Base-by-base conservation (phyloP, 2,888 invertebrate genomes). In the Carpatolechia fugitivella region DNA sequence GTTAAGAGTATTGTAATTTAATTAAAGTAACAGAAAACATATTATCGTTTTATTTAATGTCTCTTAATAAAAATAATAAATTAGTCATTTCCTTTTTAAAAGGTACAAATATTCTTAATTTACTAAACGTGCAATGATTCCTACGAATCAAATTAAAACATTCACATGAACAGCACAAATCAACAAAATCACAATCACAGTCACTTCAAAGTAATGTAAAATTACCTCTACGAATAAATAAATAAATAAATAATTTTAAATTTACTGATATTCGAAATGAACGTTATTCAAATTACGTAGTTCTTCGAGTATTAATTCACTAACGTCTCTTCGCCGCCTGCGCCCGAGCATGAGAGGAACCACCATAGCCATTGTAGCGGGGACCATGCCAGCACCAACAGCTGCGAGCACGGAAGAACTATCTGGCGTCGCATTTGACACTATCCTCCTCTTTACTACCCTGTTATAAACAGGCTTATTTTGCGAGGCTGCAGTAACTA, bases 351-450 rank as follows among this genome's bases (percentile, higher is more conserved):
- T 93, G 92, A 95, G 93, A 0, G 95, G 95, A 35, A 95, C 93
- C 62, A 95, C 91, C 93, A 95, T 94, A 0, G 95, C 95, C 93
- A 95, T 94, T 0, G 95, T 94, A 0, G 95, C 95, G 5, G 95
- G 95, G 16, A 95, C 91, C 93, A 95, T 94, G 0, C 95, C 95
- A 13, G 95, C 95, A 0, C 95, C 94, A 0, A 95, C 94, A 0
- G 94, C 94, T 6, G 95, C 94, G 60, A 95, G 72, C 33, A 95
- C 91, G 0, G 94, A 92, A 0, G 93, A 91, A 63, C 91, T 92
- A 66, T 93, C 92, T 3, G 87, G 88, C 50, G 74, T 69, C 1
- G 76, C 71, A 56, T 80, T 83, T 0, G 82, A 72, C 16, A 87
- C 68, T 24, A 90, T 60, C 60, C 77, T 86, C 52, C 77, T 82